A percentile compares a stretch with the other conserved stretches of the same genome.
These are phyloP conservation scores for Hemicrepidius hirtus DNA, from an alignment of 2,888 invertebrate species.

Conservation along the genomic window DNA sequence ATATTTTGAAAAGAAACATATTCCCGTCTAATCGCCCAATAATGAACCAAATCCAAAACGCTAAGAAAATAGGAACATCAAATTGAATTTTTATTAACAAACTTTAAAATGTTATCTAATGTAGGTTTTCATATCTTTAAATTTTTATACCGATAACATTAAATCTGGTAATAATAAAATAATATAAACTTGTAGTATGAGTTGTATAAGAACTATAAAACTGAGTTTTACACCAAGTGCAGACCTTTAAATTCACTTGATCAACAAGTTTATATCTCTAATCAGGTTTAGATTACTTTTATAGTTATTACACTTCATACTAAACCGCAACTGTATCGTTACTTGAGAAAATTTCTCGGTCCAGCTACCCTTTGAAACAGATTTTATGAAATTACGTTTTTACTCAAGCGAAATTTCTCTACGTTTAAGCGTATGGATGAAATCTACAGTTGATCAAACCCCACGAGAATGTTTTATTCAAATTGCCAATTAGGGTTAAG, in stretches of 20 bases:
- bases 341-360: not conserved
- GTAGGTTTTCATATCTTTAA: too few relatives aligned
- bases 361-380: not conserved
- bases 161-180: too few relatives aligned
- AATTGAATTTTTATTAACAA: too few relatives aligned
- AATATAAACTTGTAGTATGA: too few relatives aligned
- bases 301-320: constrained; percentile 18
- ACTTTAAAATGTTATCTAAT: too few relatives aligned
- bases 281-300: constrained; percentile 13
- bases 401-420: not conserved
- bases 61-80: too few relatives aligned
- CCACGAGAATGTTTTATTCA: not conserved
- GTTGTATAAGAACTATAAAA: not conserved
- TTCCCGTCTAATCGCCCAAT: too few relatives aligned
- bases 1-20: too few relatives aligned
- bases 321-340: not conserved
- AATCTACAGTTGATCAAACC: not conserved
- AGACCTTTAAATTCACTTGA: constrained; percentile 36
- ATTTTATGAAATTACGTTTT: constrained; percentile 1
- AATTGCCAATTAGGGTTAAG: not conserved
- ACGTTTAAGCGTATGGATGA: not conserved
- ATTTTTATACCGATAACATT: too few relatives aligned
- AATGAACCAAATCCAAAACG: too few relatives aligned
- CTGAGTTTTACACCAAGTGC: constrained; percentile 20
- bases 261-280: constrained; percentile 15